A percentile compares a stretch with the other conserved stretches of the same genome.
These are phyloP conservation scores for Perccottus glenii DNA, from an alignment of 2,113 vertebrate genomes.

Conservation along the genomic window DNA sequence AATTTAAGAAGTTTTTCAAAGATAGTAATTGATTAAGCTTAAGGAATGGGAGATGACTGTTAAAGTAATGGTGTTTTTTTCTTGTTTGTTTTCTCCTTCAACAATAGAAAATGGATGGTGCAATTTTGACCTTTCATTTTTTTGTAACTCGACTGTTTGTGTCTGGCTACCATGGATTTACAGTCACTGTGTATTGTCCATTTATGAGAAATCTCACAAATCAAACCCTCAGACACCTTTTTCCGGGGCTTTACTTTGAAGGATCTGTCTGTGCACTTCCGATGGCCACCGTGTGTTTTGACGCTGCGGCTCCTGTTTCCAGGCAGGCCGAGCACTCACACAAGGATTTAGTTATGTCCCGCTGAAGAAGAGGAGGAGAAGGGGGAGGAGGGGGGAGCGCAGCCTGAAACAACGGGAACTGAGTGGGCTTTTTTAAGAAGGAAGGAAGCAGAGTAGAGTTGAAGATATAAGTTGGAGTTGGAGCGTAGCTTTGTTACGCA, in stretches of 20 bases:
- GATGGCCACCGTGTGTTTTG: slow-evolving; percentile 9
- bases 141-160: not conserved
- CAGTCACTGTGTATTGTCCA: not conserved
- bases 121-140: too few relatives aligned
- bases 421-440: slow-evolving; percentile 24
- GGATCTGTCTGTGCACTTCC: slow-evolving; percentile 28
- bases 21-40: too few relatives aligned
- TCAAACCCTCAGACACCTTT: not conserved
- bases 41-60: too few relatives aligned
- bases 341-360: slow-evolving; percentile 62
- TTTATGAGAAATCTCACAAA: not conserved
- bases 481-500: slow-evolving; percentile 24
- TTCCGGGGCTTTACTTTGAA: slow-evolving; percentile 55
- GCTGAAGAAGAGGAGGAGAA: slow-evolving; percentile 46
- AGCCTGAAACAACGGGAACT: slow-evolving; percentile 68
- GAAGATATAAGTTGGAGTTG: slow-evolving; percentile 51
- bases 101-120: too few relatives aligned
- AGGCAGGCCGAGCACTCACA: slow-evolving; percentile 44
- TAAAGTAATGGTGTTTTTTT: too few relatives aligned
- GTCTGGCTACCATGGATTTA: not conserved
- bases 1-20: too few relatives aligned
- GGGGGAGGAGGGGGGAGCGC: slow-evolving; percentile 41
- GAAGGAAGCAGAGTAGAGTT: slow-evolving; percentile 67
- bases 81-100: too few relatives aligned
- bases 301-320: slow-evolving; percentile 44